Base-by-base conservation (phyloP, 2,113 vertebrate genomes). In the Apodemus speciosus region DNA sequence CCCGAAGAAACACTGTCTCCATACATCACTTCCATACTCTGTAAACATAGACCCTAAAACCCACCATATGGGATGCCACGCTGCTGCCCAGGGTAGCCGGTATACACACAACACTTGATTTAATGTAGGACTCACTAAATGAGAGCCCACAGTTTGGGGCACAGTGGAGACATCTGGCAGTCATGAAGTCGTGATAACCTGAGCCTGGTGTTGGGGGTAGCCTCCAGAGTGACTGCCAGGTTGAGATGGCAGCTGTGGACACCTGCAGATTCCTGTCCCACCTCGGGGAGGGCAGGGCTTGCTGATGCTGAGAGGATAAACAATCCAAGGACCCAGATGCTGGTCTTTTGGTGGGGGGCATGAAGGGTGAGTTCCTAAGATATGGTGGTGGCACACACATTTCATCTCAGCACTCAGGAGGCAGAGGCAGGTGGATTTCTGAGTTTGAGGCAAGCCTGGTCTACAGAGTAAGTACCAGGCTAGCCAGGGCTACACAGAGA, bases 131-230 rank as follows among this genome's bases (percentile, higher is more conserved):
- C 25, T 58, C n/a, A 21, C 66, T 18, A 40, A 53, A 72, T 2
- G 4, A 9, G 85, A 85, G 56, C 43, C 40, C 4, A 2, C 53
- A 2, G 0, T 0, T 1, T 40, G 80, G 38, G 14, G 56, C 53
- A 62, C 79, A 83, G 14, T 35, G 14, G 49, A 20, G 25, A 18
- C 1, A 7, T 30, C 21, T 13, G 18, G 62, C 0, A 8, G 35
- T 30, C 21, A 0, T 1, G 23, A 38, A 60, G 16, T 60, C n/a
- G 30, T 43, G 56, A 27, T 60, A n/a, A 71, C 75, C 46, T 9
- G 15, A 60, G 32, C 20, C 66, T 30, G 73, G 66, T 4, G 0
- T 16, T 35, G 2, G 0, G 38, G 1, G 73, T 0, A 40, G 51
- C 51, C 85, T 73, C 68, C 4, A 27, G 38, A 20, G 9, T 60